A percentile compares a stretch with the other conserved stretches of the same genome.
These are phyloP conservation scores for Glaucopsyche alexis DNA, from an alignment of 2,888 invertebrate genomes.

Conservation along the genomic window DNA sequence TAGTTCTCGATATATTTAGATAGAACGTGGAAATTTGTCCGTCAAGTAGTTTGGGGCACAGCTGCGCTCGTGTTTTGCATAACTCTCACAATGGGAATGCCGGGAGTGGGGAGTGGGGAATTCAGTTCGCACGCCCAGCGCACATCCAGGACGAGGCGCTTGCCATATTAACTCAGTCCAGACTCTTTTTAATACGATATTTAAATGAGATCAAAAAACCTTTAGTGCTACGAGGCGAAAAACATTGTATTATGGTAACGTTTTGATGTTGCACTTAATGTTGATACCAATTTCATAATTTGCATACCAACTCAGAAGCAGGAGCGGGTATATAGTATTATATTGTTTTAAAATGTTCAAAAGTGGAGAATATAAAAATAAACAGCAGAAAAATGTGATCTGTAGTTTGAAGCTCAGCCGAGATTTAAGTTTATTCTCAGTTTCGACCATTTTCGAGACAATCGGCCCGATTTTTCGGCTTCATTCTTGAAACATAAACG, in stretches of 20 bases:
- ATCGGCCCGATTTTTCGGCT: background rate
- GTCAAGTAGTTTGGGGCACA: constrained; percentile 13
- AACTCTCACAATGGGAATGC: background rate
- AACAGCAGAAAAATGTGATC: background rate
- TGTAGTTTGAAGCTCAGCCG: background rate
- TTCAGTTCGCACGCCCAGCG: background rate
- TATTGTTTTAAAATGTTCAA: background rate
- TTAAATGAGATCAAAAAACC: background rate
- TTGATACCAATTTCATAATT: background rate
- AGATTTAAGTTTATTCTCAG: background rate
- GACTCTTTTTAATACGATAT: background rate
- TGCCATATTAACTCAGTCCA: too few species aligned
- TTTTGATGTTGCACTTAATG: too few species aligned
- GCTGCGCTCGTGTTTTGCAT: constrained; percentile 18
- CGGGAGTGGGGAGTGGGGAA: background rate
- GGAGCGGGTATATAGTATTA: background rate
- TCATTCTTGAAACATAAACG: background rate
- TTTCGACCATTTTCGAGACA: background rate
- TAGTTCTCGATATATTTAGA: background rate
- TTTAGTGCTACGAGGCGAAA: too few species aligned
- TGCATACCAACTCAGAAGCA: background rate
- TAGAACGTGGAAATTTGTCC: constrained; percentile 9
- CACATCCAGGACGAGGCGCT: background rate
- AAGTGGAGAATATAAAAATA: background rate
- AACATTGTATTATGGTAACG: too few species aligned